Evolutionary conservation across 2,113 vertebrate species (phyloP), one percentile per base, ranked within the genome.

Genomic region (Dryoscopus gambensis): DNA sequence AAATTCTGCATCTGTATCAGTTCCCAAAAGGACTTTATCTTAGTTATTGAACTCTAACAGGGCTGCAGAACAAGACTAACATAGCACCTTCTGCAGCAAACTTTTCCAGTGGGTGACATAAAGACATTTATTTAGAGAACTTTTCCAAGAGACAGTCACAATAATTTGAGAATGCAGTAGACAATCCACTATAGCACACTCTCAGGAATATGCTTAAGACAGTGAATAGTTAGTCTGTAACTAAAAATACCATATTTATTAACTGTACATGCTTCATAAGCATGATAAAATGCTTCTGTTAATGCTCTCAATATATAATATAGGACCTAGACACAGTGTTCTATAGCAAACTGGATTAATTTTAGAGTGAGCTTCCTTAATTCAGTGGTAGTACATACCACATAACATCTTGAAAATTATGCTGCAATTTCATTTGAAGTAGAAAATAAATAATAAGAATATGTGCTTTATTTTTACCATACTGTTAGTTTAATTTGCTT

Each of bases 231-330:
- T 87, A 83, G 44, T 53, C 20, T 85, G 47, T 71, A 89, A 92
- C 39, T 86, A 87, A 93, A 95, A 90, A 28, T n/a, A 52, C 53
- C 59, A 40, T 84, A 92, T 81, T 93, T 91, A 84, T 87, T 87
- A 84, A 42, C 8, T 84, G 92, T 87, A 56, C 21, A 21, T 78
- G 24, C 68, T 89, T 81, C 39, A 60, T 89, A 90, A 95, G 56
- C 12, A n/a, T 62, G 22, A 92, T 68, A 60, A 89, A 94, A 91
- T 70, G 21, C 27, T 68, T 77, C 47, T 97, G 33, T 8, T 89
- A 85, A 77, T 87, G 56, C 8, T 82, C 71, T 89, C 31, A 68
- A 60, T 31, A 39, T 75, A 46, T 50, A 78, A 77, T 75, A 63
- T 42, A 93, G 33, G 47, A 70, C 28, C 62, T 42, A 71, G 10